Conservation (phyloP, 2,888 invertebrate genomes). For the Macroteleia sp. region DNA sequence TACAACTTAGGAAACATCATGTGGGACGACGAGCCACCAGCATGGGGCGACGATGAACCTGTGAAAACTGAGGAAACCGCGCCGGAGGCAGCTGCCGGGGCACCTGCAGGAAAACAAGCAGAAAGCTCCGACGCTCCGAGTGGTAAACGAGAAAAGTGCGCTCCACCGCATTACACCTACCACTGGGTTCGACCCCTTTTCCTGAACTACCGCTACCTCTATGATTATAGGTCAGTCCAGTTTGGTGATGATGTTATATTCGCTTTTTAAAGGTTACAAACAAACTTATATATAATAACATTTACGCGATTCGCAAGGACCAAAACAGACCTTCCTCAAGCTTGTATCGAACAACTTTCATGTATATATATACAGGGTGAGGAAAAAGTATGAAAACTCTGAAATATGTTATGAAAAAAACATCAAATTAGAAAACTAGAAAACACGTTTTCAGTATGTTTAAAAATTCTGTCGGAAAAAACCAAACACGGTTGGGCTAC, state of each 20-base stretch:
- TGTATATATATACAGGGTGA: too few relatives aligned
- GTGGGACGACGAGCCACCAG: slow-evolving; percentile 77
- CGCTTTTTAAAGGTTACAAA: slow-evolving; percentile 13
- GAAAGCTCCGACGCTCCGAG: slow-evolving; percentile 37
- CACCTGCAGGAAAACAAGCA: slow-evolving; percentile 83
- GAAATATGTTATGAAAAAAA: too few relatives aligned
- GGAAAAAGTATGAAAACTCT: too few relatives aligned
- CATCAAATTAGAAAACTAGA: too few relatives aligned
- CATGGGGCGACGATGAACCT: slow-evolving; percentile 80
- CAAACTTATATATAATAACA: too few relatives aligned
- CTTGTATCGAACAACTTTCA: too few relatives aligned
- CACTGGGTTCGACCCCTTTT: slow-evolving; percentile 95
- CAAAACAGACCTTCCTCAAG: too few relatives aligned
- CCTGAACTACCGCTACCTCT: slow-evolving; percentile 92
- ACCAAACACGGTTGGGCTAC: too few relatives aligned
- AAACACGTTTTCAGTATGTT: too few relatives aligned
- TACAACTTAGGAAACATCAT: slow-evolving; percentile 68
- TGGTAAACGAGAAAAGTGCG: slow-evolving; percentile 85
- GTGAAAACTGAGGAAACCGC: slow-evolving; percentile 84
- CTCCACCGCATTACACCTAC: slow-evolving; percentile 89
- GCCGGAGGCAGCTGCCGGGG: slow-evolving; percentile 75
- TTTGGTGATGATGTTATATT: slow-evolving; percentile 13
- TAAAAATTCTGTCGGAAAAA: too few relatives aligned
- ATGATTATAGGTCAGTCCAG: slow-evolving; percentile 87
- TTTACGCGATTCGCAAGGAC: too few relatives aligned